Base-by-base conservation (phyloP, 1,140 invertebrate species). In the Papilio helenus region DNA sequence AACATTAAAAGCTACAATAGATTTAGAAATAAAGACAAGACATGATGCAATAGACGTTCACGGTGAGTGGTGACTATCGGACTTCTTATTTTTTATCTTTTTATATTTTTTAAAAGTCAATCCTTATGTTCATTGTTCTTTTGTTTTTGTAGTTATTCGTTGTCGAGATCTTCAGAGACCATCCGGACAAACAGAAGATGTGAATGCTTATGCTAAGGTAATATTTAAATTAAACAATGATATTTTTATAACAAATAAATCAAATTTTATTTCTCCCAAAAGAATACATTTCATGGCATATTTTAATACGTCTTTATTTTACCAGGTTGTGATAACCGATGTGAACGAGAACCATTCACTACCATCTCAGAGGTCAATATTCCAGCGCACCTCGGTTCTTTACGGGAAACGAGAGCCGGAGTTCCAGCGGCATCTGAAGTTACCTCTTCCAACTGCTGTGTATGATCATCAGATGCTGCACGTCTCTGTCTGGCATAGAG, bases 41-140 rank as follows among this genome's bases (percentile, higher is more conserved):
- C 90, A 94, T 85, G 86, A 93, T 51, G 84, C 93, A 8, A 93
- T 94, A 82, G 93, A 94, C 85, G 93, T 94, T 73, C 93, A 94
- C 93, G 93, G 93, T 94, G 93, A 94, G 93, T 94, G 92, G 92
- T 93, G 91, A 92, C 89, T 94, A 93, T 94, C 92, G 85, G 82
- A 78, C 80, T 76, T 65, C 76, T 83, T n/a, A n/a, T 83, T 86
- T 81, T 74, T 81, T 83, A 79, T 46, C 65, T 55, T 71, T 83
- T 68, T 26, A 74, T 76, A 76, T 76, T 76, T 46, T 26, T 46
- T 74, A 16, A 10, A 79, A 72, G 20, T 61, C 46, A 26, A 77
- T 77, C 8, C 10, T 71, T 51, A 73, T 26, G 18, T 76, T 72
- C 10, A 79, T 81, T 65, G 16, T 46, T 9, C 76, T 29, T 34